Evolutionary conservation across 1,140 invertebrate genomes (phyloP), one percentile per base, ranked within the genome.

Genomic region (Drosophila lowei): DNA sequence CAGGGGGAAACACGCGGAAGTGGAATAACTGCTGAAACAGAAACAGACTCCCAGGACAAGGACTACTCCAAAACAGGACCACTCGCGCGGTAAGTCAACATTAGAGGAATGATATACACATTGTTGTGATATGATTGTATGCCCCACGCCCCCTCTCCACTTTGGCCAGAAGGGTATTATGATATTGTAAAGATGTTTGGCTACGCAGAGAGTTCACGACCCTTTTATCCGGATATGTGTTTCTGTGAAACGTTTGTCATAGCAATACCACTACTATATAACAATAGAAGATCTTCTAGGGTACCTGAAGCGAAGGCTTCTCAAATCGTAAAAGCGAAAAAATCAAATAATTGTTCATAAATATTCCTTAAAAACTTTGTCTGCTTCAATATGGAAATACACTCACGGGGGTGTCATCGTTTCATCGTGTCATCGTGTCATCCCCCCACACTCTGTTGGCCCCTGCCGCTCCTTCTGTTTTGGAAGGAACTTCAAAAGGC

Each of bases 401-500:
- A 18, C 23, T 28, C 25, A 30, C 21, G 4, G 34, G 34, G 34
- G 34, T 34, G 25, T 56, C 11, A 25, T 16, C 28, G 46, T 11
- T 15, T 13, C 25, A n/a, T 5, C 34, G 34, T 34, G 25, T 56
- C 11, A 25, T 16, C 28, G 46, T 11, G 23, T 13, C 25, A n/a
- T 5, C 34, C 4, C 34, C 15, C n/a, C n/a, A 15, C 56, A 67
- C 34, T 67, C 47, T 67, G 15, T 6, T 49, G 65, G 4, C 23
- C 23, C n/a, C 23, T 23, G 23, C 4, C 23, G 23, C 23, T 8
- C 6, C 18, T 2, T 16, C 6, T 23, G 4, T 47, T 11, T 50
- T 30, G 42, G 25, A 63, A 25, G 23, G 48, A 75, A 80, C 83
- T 75, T 83, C 74, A 83, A 88, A 76, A 77, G 81, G 59, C 62